These are phyloP conservation scores for Falco peregrinus DNA, from an alignment of 2,797 vertebrate genomes.

Conservation along the genomic window DNA sequence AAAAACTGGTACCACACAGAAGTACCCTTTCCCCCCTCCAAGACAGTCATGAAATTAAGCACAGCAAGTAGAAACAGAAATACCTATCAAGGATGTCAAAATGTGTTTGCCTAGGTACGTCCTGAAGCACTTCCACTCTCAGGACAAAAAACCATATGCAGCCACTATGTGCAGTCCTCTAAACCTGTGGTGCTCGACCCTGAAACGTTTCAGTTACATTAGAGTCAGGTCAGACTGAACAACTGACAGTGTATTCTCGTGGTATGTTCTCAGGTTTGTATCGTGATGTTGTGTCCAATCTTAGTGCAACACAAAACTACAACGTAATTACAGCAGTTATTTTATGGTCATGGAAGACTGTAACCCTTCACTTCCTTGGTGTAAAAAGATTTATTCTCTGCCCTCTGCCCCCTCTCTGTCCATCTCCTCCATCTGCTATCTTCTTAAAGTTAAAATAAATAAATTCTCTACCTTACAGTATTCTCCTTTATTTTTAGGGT, in stretches of 20 bases:
- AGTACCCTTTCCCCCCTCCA: not conserved
- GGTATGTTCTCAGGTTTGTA: not conserved
- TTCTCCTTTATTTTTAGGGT: not conserved
- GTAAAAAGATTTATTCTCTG: not conserved
- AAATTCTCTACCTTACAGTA: not conserved
- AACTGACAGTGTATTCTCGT: accelerated
- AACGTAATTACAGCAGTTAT: not conserved
- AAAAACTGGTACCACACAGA: not conserved
- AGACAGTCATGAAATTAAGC: not conserved
- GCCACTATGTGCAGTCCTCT: not conserved
- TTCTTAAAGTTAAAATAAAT: not conserved
- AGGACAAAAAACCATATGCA: not conserved
- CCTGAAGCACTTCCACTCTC: not conserved
- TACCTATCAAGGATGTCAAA: not conserved
- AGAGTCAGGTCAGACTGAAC: not conserved
- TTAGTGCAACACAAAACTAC: too few relatives aligned
- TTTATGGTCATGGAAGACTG: not conserved
- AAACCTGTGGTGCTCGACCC: not conserved
- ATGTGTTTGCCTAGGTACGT: not conserved
- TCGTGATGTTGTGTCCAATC: not conserved
- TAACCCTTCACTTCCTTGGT: not conserved
- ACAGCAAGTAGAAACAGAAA: not conserved
- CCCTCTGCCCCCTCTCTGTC: accelerated
- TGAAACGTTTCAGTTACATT: too few relatives aligned
- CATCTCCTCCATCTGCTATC: not conserved